Percentiles rank a stretch among this genome's conserved stretches.
phyloP scores from a whole-genome alignment of 2,113 vertebrate genomes.

The Leuciscus idus region DNA sequence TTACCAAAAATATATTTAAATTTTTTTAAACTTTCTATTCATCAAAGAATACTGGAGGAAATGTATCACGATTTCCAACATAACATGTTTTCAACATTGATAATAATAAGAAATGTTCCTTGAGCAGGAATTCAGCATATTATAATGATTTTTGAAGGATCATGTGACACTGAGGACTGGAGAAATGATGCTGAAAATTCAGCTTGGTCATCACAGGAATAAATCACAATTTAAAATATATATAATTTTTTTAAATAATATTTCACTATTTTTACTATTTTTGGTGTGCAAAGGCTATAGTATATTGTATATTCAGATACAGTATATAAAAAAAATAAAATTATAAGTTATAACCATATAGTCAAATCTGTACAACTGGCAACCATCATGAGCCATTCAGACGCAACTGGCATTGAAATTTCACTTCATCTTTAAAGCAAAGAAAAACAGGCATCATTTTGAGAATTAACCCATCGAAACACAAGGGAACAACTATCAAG shows the following conservation, averaged over 20 bases:
- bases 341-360: no score
- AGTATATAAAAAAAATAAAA: background rate
- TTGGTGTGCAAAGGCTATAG: background rate
- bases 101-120: background rate
- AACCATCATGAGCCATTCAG: background rate
- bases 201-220: background rate
- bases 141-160: background rate
- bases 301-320: background rate
- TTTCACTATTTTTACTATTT: background rate
- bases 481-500: background rate
- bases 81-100: background rate
- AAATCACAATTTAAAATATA: background rate
- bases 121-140: background rate
- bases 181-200: background rate
- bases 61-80: background rate
- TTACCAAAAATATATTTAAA: background rate
- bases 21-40: background rate
- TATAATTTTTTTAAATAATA: background rate
- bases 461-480: background rate
- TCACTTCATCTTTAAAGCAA: background rate
- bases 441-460: background rate
- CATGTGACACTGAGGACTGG: background rate
- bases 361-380: no score
- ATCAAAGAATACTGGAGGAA: background rate
- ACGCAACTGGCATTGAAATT: background rate